Percentiles rank a stretch among this genome's conserved stretches.
phyloP scores from a whole-genome alignment of 2,797 vertebrate species.

The Enteromius paludinosus region DNA sequence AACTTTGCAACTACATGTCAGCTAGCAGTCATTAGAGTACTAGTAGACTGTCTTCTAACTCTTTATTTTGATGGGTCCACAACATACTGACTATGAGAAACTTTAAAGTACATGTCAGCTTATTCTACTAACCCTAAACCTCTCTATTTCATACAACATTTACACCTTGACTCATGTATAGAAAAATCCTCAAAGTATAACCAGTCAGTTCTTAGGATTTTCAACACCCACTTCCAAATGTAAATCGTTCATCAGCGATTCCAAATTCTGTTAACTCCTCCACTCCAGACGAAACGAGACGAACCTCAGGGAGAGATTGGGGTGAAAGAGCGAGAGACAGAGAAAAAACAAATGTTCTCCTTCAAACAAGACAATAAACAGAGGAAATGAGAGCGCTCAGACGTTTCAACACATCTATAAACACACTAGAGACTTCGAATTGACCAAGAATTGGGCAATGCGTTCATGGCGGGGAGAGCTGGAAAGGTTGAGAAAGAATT shows the following conservation, averaged over 20 bases:
- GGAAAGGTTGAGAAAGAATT: slow-evolving; percentile 45
- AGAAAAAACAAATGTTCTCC: slow-evolving; percentile 30
- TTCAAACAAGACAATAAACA: slow-evolving; percentile 44
- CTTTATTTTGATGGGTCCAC: too few species aligned
- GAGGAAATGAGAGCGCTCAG: slow-evolving; percentile 13
- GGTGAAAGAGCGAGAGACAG: slow-evolving; percentile 12
- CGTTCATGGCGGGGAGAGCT: slow-evolving; percentile 1
- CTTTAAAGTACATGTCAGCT: too few species aligned
- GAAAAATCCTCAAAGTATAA: slow-evolving; percentile 8
- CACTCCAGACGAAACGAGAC: slow-evolving; percentile 11
- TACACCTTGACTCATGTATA: not conserved
- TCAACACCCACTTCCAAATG: slow-evolving; percentile 17
- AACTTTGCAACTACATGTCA: too few species aligned
- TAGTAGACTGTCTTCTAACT: too few species aligned
- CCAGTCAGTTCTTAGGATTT: not conserved
- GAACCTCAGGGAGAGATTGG: slow-evolving; percentile 20
- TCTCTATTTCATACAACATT: not conserved
- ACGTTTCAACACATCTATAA: slow-evolving; percentile 49
- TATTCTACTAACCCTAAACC: too few species aligned
- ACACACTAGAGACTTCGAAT: slow-evolving; percentile 43
- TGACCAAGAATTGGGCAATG: slow-evolving; percentile 45
- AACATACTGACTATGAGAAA: too few species aligned
- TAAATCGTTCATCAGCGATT: slow-evolving; percentile 18
- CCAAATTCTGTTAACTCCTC: slow-evolving; percentile 27
- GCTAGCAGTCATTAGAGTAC: too few species aligned